phyloP scores from a whole-genome alignment of 2,113 vertebrate species.

The Charina bottae region DNA sequence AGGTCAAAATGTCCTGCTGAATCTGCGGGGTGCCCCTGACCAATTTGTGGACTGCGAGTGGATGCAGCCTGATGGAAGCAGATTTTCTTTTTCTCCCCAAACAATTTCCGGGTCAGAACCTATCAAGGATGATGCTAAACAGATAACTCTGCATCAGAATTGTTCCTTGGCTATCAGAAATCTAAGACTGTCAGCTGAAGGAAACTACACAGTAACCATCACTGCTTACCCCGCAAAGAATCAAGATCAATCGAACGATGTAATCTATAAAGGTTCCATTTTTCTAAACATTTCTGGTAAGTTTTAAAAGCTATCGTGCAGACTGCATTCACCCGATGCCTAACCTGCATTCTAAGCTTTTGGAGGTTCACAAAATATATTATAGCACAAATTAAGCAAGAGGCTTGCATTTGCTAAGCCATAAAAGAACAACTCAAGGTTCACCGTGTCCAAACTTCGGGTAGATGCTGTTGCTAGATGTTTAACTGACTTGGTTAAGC shows the following conservation, averaged over 20 bases:
- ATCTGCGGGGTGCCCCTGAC: fast-evolving
- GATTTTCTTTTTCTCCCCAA: fast-evolving
- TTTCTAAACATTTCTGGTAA: background rate
- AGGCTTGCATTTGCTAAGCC: too few species aligned
- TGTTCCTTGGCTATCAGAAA: background rate
- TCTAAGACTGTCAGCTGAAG: background rate
- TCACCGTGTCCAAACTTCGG: too few species aligned
- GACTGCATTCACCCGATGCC: background rate
- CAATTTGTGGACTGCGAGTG: background rate
- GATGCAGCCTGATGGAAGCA: background rate
- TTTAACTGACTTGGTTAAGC: background rate
- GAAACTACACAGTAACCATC: background rate
- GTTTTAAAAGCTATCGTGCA: background rate
- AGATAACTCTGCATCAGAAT: background rate
- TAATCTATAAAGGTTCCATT: background rate
- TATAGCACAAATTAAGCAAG: background rate
- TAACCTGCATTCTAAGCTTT: background rate
- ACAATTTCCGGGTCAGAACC: background rate
- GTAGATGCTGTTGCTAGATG: background rate
- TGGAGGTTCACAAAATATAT: background rate
- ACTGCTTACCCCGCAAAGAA: background rate
- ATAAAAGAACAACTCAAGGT: background rate
- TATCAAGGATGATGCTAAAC: background rate
- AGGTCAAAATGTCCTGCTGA: background rate
- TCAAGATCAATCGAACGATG: background rate